These are phyloP conservation scores for Hippocampus abdominalis DNA, from an alignment of 2,113 vertebrate species.

Conservation along the genomic window DNA sequence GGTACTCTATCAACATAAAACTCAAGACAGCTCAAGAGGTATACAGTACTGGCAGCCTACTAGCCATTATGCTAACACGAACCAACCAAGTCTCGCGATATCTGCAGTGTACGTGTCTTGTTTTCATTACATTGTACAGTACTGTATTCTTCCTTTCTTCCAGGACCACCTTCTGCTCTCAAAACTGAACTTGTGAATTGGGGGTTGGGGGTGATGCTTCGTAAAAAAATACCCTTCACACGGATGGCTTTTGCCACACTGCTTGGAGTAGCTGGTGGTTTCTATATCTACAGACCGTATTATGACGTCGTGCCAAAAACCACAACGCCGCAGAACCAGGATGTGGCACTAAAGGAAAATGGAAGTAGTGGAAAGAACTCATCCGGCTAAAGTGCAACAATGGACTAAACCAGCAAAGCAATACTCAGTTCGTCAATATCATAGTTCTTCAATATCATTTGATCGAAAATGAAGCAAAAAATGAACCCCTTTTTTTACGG, in stretches of 20 bases:
- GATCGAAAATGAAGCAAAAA: not conserved
- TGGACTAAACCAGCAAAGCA: slow-evolving; percentile 2
- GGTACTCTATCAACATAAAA: not conserved
- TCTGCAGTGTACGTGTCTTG: not conserved
- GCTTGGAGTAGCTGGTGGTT: slow-evolving; percentile 79
- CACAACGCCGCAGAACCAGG: slow-evolving; percentile 31
- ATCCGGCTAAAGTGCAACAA: not conserved
- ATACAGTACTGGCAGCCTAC: not conserved
- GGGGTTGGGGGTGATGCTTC: slow-evolving; percentile 53
- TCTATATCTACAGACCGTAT: slow-evolving; percentile 85
- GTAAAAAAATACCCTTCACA: slow-evolving; percentile 68
- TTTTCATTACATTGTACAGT: no score
- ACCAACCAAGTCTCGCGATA: not conserved
- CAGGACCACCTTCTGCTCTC: slow-evolving; percentile 22
- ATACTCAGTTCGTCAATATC: not conserved
- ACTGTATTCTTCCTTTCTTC: slow-evolving; percentile 19
- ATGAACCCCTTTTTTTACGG: not conserved
- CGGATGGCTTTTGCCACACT: slow-evolving; percentile 67
- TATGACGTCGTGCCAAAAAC: slow-evolving; percentile 54
- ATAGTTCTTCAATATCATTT: not conserved
- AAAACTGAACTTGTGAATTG: not conserved
- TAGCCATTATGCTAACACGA: not conserved
- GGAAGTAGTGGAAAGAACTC: slow-evolving; percentile 17
- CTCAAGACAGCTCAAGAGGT: not conserved
- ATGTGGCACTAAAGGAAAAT: slow-evolving; percentile 30